Percentiles rank a stretch among this genome's conserved stretches.
phyloP scores from a whole-genome alignment of 2,797 vertebrate genomes.

The Sebastes steindachneri region DNA sequence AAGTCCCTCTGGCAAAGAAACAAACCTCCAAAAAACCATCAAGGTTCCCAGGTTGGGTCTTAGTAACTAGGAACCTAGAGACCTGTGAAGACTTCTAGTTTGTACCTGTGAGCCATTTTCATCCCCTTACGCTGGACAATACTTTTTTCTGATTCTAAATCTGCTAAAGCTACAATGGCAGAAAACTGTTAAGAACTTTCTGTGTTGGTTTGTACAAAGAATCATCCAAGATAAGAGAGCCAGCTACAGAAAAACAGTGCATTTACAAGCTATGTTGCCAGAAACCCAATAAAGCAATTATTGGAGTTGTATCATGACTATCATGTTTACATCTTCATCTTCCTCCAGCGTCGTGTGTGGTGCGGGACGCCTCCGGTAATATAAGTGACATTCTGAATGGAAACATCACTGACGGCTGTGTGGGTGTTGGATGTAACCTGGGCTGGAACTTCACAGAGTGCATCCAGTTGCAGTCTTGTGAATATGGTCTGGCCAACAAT shows the following conservation, averaged over 20 bases:
- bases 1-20: background rate
- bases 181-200: background rate
- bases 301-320: background rate
- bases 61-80: background rate
- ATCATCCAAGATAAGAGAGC: background rate
- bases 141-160: background rate
- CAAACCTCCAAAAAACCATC: background rate
- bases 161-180: background rate
- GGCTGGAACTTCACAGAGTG: constrained; percentile 85
- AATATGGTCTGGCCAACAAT: constrained; percentile 76
- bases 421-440: constrained; percentile 69
- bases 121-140: background rate
- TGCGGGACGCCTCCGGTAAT: constrained; percentile 80
- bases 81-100: background rate
- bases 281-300: background rate
- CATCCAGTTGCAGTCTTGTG: constrained; percentile 57
- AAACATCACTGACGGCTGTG: constrained; percentile 68
- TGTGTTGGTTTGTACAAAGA: background rate
- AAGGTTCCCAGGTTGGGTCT: background rate
- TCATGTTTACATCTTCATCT: background rate
- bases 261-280: background rate
- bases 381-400: constrained; percentile 62
- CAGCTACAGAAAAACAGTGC: background rate
- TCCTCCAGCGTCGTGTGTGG: constrained; percentile 71
- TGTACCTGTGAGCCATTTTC: background rate